Percentiles rank a stretch among this genome's conserved stretches.
Conservation (phyloP, 2,113 vertebrate genomes). For the Fregetta grallaria region DNA sequence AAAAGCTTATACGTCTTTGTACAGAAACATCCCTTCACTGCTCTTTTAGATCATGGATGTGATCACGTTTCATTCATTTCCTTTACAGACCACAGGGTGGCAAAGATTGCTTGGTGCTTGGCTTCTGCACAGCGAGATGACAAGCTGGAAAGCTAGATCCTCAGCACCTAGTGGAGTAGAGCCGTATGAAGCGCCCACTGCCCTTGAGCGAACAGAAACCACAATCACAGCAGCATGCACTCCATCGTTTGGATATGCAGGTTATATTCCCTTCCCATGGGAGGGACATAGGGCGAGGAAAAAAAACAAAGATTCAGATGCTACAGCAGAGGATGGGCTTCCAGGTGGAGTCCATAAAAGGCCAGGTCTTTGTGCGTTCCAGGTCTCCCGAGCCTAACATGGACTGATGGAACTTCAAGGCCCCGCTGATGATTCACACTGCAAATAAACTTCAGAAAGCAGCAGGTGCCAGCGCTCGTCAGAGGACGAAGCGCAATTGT, state of each 20-base stretch:
- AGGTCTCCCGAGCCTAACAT: conserved; percentile 32
- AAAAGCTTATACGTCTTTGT: not conserved
- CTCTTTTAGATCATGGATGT: not conserved
- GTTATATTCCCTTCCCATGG: not conserved
- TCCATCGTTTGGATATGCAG: accelerated
- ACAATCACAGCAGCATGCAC: not conserved
- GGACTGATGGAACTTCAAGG: not conserved
- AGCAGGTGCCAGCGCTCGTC: conserved; percentile 33
- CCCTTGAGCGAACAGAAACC: not conserved
- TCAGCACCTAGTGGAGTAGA: not conserved
- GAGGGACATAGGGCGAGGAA: accelerated
- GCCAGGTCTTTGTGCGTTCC: not conserved
- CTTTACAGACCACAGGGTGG: not conserved
- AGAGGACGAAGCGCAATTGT: conserved; percentile 9
- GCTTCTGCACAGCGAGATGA: not conserved
- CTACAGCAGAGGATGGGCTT: not conserved
- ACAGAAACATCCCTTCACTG: not conserved
- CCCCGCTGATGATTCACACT: not conserved
- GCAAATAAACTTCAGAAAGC: conserved; percentile 34
- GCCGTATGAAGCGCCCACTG: accelerated
- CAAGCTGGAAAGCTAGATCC: not conserved
- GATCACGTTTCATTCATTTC: not conserved
- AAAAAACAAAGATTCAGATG: not conserved
- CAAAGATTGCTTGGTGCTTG: not conserved
- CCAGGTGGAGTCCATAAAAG: conserved; percentile 46